These are phyloP conservation scores for Andrena bucephala DNA, from an alignment of 2,888 invertebrate species.

Conservation along the genomic window DNA sequence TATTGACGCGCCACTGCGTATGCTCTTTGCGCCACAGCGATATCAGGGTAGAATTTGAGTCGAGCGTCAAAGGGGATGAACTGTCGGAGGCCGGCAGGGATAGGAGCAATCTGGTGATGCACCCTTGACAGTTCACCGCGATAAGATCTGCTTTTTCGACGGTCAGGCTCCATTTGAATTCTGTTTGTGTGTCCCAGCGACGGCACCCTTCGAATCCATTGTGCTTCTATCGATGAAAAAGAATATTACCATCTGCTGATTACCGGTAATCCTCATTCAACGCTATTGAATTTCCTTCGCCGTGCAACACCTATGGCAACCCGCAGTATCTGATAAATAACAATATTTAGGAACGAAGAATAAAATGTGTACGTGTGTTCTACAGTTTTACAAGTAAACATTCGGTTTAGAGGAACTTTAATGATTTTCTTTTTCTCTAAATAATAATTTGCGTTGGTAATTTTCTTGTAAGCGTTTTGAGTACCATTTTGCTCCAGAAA, in stretches of 20 bases:
- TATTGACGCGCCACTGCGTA: constrained; percentile 40
- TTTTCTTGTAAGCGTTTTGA: too few species aligned
- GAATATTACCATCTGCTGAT: constrained; percentile 82
- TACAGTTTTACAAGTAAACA: too few species aligned
- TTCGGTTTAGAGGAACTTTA: too few species aligned
- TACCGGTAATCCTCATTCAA: constrained; percentile 79
- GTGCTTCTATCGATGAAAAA: constrained; percentile 72
- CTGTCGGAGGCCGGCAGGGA: constrained; percentile 68
- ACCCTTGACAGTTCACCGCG: constrained; percentile 77
- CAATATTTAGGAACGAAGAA: neutral
- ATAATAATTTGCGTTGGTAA: too few species aligned
- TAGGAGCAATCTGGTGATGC: constrained; percentile 81
- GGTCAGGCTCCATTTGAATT: constrained; percentile 78
- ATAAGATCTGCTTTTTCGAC: constrained; percentile 80
- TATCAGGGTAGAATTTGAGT: constrained; percentile 56
- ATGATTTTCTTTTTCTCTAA: too few species aligned
- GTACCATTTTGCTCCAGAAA: too few species aligned
- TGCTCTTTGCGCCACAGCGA: constrained; percentile 51
- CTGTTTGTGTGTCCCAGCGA: constrained; percentile 75
- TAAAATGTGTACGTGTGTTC: neutral
- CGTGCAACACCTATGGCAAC: neutral
- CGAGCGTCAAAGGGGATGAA: constrained; percentile 70
- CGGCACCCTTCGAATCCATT: constrained; percentile 74
- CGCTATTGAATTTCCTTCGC: constrained; percentile 72
- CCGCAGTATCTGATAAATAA: neutral